These are phyloP conservation scores for Euzetes globulus DNA, from an alignment of 2,888 invertebrate species.

Conservation along the genomic window DNA sequence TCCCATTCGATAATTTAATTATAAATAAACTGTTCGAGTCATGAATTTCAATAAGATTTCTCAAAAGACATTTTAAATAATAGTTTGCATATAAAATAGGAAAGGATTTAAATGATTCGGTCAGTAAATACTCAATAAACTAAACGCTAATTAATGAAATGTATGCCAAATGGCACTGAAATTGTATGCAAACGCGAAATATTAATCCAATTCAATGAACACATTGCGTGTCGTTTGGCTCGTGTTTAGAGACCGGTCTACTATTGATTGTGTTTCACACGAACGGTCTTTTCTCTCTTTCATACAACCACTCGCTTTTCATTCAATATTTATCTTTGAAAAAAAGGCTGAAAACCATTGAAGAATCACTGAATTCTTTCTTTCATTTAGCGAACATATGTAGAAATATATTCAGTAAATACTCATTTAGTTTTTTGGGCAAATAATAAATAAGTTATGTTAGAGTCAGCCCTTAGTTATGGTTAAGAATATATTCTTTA, in stretches of 20 bases:
- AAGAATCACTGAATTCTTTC: neutral
- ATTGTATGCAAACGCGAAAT: neutral
- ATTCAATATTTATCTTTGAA: neutral
- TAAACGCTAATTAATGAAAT: slow-evolving; percentile 10
- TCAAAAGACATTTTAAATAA: neutral
- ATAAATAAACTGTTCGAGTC: neutral
- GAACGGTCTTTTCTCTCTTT: neutral
- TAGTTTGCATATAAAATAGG: neutral
- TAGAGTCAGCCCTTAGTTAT: neutral
- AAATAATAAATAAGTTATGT: neutral
- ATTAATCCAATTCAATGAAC: slow-evolving; percentile 15
- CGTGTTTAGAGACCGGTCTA: neutral
- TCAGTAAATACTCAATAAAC: neutral
- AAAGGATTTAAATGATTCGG: neutral
- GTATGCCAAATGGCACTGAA: neutral
- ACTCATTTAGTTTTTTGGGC: neutral
- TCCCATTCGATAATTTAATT: no score
- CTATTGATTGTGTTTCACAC: slow-evolving; percentile 3
- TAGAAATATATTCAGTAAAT: neutral
- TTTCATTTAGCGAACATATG: neutral
- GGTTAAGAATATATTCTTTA: neutral
- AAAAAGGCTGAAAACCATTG: neutral
- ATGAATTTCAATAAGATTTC: neutral
- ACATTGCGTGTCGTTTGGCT: slow-evolving; percentile 1
- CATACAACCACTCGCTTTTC: neutral